Evolutionary conservation across 2,888 invertebrate genomes (phyloP).

Genomic region (Drosophila meridiana): DNA sequence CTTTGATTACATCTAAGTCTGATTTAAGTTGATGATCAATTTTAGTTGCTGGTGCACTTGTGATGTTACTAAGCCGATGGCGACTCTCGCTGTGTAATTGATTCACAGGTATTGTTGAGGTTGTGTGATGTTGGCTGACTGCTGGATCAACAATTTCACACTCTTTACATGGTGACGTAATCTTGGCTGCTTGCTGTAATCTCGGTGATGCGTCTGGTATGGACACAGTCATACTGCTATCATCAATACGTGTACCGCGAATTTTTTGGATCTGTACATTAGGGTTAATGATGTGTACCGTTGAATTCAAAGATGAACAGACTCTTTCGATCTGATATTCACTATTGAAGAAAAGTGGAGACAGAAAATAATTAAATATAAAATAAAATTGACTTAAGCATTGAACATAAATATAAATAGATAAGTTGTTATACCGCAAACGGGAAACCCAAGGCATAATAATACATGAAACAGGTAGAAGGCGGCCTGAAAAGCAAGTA

Average conservation of each 20-base stretch:
- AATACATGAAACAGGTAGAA: too few species aligned
- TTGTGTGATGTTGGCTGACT: slow-evolving; percentile 10
- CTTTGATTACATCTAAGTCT: slow-evolving; percentile 59
- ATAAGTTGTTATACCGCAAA: background rate
- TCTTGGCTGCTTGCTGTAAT: slow-evolving; percentile 58
- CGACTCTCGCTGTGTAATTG: slow-evolving; percentile 31
- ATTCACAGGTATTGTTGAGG: slow-evolving; percentile 14
- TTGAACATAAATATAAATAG: background rate
- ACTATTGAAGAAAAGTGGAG: slow-evolving; percentile 46
- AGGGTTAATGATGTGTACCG: slow-evolving; percentile 60
- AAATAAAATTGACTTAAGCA: background rate
- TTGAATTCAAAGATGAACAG: slow-evolving; percentile 55
- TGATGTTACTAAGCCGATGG: background rate
- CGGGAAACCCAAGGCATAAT: too few species aligned
- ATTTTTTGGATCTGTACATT: slow-evolving; percentile 52
- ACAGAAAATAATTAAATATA: background rate
- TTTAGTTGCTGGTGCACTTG: background rate
- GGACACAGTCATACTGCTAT: background rate
- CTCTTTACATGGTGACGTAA: slow-evolving; percentile 54
- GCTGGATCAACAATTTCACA: background rate
- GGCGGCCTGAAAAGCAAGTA: too few species aligned
- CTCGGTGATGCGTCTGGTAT: background rate
- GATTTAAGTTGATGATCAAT: slow-evolving; percentile 26
- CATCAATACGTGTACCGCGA: background rate
- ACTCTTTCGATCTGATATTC: slow-evolving; percentile 72